Conservation (phyloP, 2,888 invertebrate genomes). For the Drosophila suboccidentalis region DNA sequence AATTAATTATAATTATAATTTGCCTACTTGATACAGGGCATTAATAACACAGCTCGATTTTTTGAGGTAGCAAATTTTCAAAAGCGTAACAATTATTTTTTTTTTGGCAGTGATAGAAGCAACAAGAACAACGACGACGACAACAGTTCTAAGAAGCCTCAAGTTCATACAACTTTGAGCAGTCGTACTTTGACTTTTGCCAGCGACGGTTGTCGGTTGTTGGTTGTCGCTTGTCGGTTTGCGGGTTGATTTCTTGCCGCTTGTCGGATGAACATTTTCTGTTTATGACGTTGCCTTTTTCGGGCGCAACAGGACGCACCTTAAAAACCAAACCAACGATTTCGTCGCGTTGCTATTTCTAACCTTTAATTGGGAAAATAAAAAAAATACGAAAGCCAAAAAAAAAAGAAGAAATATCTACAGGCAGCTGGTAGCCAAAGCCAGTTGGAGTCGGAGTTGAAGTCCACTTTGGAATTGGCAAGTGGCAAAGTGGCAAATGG, state of each 20-base stretch:
- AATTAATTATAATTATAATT: too few species aligned
- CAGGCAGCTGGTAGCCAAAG: slow-evolving; percentile 21
- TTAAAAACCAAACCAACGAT: slow-evolving; percentile 50
- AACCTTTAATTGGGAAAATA: slow-evolving; percentile 68
- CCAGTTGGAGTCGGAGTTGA: slow-evolving; percentile 31
- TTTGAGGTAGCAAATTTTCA: slow-evolving; percentile 25
- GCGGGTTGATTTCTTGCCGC: slow-evolving; percentile 28
- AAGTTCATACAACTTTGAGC: slow-evolving; percentile 47
- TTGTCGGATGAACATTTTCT: slow-evolving; percentile 49
- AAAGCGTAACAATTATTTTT: slow-evolving; percentile 35
- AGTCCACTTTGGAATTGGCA: slow-evolving; percentile 47
- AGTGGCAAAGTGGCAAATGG: slow-evolving; percentile 36
- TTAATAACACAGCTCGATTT: slow-evolving; percentile 18
- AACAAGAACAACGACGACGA: slow-evolving; percentile 3
- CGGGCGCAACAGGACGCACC: slow-evolving; percentile 77
- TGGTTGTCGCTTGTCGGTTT: slow-evolving; percentile 20
- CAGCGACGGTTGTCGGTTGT: slow-evolving; percentile 49
- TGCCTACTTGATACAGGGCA: slow-evolving; percentile 2
- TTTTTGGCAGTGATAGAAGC: slow-evolving; percentile 37
- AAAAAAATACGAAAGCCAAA: not conserved
- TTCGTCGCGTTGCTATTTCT: slow-evolving; percentile 40
- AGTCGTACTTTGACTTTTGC: slow-evolving; percentile 76
- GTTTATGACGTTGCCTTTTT: slow-evolving; percentile 63
- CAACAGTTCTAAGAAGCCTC: slow-evolving; percentile 38
- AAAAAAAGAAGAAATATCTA: slow-evolving; percentile 12